phyloP scores from a whole-genome alignment of 2,888 invertebrate species.

The Macaria liturata region DNA sequence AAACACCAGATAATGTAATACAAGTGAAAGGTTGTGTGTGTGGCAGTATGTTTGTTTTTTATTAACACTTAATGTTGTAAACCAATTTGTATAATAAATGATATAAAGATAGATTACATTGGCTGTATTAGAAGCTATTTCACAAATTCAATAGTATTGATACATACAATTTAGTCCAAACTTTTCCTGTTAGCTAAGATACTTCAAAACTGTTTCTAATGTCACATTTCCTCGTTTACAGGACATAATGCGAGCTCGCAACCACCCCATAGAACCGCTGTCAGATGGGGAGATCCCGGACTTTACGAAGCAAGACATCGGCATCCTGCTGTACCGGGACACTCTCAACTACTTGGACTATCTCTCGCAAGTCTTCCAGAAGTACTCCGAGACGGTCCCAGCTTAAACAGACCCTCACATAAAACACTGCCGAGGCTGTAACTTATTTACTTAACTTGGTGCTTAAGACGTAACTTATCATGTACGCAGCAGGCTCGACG shows the following conservation, averaged over 20 bases:
- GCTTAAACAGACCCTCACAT: constrained; percentile 16
- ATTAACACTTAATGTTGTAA: too few relatives aligned
- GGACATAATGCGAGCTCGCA: constrained; percentile 65
- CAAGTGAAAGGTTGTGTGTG: too few relatives aligned
- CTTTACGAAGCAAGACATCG: constrained; percentile 48
- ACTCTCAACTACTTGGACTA: constrained; percentile 71
- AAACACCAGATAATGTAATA: too few relatives aligned
- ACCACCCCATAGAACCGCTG: constrained; percentile 57
- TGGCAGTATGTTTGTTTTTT: too few relatives aligned
- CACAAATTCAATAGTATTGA: too few relatives aligned
- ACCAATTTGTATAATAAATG: too few relatives aligned
- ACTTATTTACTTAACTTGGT: constrained; percentile 44
- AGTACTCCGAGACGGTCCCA: constrained; percentile 46
- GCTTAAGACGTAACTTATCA: constrained; percentile 26
- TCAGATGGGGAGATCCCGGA: constrained; percentile 58
- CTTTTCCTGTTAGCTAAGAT: neutral
- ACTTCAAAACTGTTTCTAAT: constrained; percentile 2
- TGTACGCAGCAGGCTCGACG: too few relatives aligned
- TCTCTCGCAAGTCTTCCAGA: constrained; percentile 63
- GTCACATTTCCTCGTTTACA: constrained; percentile 45
- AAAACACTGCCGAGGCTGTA: constrained; percentile 27
- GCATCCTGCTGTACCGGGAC: constrained; percentile 64
- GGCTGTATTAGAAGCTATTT: too few relatives aligned
- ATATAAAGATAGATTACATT: too few relatives aligned
- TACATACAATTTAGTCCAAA: neutral